Base-by-base conservation (phyloP, 2,113 vertebrate genomes). In the Paradisaea rubra region DNA sequence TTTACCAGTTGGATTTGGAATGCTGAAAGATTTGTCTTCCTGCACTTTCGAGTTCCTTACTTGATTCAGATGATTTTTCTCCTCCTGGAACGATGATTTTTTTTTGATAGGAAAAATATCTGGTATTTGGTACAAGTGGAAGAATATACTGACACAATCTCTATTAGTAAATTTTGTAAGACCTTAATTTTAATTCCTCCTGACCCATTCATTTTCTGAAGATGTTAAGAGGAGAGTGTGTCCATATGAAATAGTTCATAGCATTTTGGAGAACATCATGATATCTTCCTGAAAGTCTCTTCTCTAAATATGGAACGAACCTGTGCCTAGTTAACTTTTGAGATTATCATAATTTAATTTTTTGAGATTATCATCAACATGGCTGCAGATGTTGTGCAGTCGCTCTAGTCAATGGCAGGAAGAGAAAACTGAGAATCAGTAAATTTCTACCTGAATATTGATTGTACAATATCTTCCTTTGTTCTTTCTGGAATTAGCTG, bases 391-490 rank as follows among this genome's bases (percentile, higher is more conserved):
- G 16, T 47, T 50, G 19, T 73, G 20, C 23, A 56, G 60, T 61
- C 42, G 13, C 49, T 69, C 4, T 54, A 66, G 41, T 73, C 45
- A 86, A 15, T 27, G 33, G 6, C 10, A 91, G 33, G 37, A 94
- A 35, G 14, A 63, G 70, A 96, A 96, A 91, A 50, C 2, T 85
- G 70, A 70, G 52, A 88, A 74, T 73, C 70, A 61, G 54, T 63
- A 63, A 35, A 71, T 83, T 71, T 88, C 57, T 81, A 71, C 57
- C 53, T 81, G 88, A 83, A 86, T 91, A 91, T 89, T 83, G 91
- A 88, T 91, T 81, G 81, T 66, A 83, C 53, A 79, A n/a, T 91
- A 88, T 91, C 82, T 89, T 35, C 72, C 76, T 91, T 78, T 81
- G 35, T 63, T 79, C 93, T 82, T 88, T 86, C 50, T 95, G 49